Conservation (phyloP, 2,113 vertebrate species). For the Nycticebus coucang region DNA sequence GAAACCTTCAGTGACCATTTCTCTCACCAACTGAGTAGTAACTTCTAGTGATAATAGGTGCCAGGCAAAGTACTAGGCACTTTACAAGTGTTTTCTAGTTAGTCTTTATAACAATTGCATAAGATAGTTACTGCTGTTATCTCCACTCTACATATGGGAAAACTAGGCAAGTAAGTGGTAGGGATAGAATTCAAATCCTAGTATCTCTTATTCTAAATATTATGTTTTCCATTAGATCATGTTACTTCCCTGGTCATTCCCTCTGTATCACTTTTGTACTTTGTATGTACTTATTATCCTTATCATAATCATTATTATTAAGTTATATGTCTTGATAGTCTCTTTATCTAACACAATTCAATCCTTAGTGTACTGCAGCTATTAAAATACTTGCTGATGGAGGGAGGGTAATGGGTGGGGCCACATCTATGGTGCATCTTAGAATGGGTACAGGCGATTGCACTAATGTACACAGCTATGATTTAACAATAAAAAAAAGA, state of each 20-base stretch:
- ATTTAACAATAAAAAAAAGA: no score
- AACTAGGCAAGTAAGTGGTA: slow-evolving; percentile 21
- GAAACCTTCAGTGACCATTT: not conserved
- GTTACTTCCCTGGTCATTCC: not conserved
- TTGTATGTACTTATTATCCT: not conserved
- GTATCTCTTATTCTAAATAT: not conserved
- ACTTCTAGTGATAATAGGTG: slow-evolving; percentile 1
- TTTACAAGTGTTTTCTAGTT: not conserved
- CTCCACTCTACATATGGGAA: not conserved
- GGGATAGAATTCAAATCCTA: slow-evolving; percentile 20
- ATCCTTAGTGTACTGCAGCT: not conserved
- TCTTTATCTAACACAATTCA: not conserved
- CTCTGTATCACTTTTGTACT: not conserved
- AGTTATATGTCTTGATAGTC: not conserved
- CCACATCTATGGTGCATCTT: no score
- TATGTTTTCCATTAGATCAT: slow-evolving; percentile 3
- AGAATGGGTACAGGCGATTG: no score
- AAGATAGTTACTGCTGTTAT: not conserved
- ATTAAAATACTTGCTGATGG: not conserved
- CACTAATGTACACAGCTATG: no score
- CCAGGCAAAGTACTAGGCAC: not conserved
- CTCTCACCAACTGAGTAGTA: not conserved
- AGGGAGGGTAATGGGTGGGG: no score
- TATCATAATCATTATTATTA: not conserved
- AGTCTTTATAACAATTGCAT: not conserved